These are phyloP conservation scores for Danionella dracula DNA, from an alignment of 2,797 vertebrate species.

Conservation along the genomic window DNA sequence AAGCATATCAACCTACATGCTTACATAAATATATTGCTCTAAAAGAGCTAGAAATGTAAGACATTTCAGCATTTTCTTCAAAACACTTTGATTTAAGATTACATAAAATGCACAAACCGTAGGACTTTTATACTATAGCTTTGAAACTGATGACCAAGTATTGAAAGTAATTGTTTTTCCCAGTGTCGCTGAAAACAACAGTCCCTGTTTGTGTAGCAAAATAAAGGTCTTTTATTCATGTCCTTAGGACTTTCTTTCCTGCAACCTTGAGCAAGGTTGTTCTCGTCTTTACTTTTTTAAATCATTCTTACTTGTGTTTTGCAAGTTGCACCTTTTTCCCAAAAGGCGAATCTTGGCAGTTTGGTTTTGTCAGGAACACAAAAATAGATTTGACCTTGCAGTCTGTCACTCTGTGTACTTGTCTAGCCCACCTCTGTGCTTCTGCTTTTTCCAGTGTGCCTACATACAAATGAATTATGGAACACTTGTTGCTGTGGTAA, in stretches of 20 bases:
- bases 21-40: no score
- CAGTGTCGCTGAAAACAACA: no score
- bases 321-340: not conserved
- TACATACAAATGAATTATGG: not conserved
- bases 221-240: not conserved
- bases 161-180: no score
- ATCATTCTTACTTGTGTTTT: not conserved
- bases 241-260: not conserved
- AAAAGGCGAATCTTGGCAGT: not conserved
- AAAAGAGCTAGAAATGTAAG: no score
- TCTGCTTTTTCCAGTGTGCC: not conserved
- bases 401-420: not conserved
- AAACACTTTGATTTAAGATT: no score
- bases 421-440: not conserved
- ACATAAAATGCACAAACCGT: no score
- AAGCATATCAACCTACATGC: no score
- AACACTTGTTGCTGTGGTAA: constrained; percentile 18
- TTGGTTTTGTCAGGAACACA: not conserved
- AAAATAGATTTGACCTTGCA: constrained; percentile 12
- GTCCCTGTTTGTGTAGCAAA: no score
- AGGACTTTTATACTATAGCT: no score
- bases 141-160: no score
- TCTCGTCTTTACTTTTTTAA: not conserved
- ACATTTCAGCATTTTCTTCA: no score
- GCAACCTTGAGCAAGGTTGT: not conserved